A percentile compares a stretch with the other conserved stretches of the same genome.
phyloP scores from a whole-genome alignment of 2,888 invertebrate species.

The Diploptera punctata region DNA sequence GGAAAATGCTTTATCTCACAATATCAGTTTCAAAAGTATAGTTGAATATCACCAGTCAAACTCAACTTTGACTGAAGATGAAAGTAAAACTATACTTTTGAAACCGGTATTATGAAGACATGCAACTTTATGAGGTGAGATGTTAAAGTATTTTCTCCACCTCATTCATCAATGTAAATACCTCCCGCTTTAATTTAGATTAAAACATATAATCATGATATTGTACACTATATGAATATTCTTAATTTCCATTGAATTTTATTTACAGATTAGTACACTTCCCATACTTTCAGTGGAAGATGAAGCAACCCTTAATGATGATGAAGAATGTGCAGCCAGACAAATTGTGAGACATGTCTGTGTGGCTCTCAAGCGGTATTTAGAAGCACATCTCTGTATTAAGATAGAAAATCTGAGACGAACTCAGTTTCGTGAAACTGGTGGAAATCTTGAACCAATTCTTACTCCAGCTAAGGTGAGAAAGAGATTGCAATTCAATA shows the following conservation, averaged over 20 bases:
- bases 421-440: constrained; percentile 55
- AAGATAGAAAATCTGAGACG: constrained; percentile 76
- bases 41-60: too few relatives aligned
- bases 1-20: too few relatives aligned
- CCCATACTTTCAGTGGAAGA: constrained; percentile 83
- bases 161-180: too few relatives aligned
- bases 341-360: constrained; percentile 93
- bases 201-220: too few relatives aligned
- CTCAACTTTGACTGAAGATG: too few relatives aligned
- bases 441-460: constrained; percentile 33
- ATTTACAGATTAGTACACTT: constrained; percentile 76
- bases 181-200: too few relatives aligned
- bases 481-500: too few relatives aligned
- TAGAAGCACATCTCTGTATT: constrained; percentile 86
- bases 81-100: too few relatives aligned
- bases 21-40: too few relatives aligned
- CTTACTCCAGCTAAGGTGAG: constrained; percentile 38
- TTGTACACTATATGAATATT: not conserved
- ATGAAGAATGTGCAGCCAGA: constrained; percentile 87
- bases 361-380: constrained; percentile 86
- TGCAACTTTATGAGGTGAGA: too few relatives aligned
- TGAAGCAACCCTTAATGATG: constrained; percentile 71
- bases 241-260: not conserved
- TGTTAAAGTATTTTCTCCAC: too few relatives aligned
- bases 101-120: too few relatives aligned